Evolutionary conservation across 2,888 invertebrate species (phyloP).

Genomic region (Spodoptera exigua): DNA sequence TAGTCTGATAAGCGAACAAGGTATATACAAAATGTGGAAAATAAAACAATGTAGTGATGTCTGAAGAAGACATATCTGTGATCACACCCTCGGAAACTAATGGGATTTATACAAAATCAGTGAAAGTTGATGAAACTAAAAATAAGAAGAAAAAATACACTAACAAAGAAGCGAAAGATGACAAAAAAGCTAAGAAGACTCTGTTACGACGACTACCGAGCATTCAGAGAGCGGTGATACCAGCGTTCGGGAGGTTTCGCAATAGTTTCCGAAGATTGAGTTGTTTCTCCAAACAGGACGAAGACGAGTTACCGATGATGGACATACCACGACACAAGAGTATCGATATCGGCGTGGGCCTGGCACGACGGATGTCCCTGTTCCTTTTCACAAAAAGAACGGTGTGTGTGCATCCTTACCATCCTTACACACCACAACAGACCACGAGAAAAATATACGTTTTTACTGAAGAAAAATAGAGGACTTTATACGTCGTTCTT

Average conservation of each 20-base stretch:
- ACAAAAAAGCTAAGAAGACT: slow-evolving; percentile 54
- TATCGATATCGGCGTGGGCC: slow-evolving; percentile 81
- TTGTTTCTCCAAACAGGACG: slow-evolving; percentile 73
- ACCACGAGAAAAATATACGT: slow-evolving; percentile 80
- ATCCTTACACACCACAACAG: slow-evolving; percentile 83
- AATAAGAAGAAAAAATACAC: slow-evolving; percentile 49
- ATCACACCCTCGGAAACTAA: slow-evolving; percentile 68
- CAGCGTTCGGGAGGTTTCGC: slow-evolving; percentile 71
- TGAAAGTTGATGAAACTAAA: slow-evolving; percentile 55
- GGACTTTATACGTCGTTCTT: slow-evolving; percentile 5
- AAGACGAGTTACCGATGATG: slow-evolving; percentile 72
- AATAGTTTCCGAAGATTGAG: slow-evolving; percentile 73
- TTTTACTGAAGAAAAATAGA: slow-evolving; percentile 69
- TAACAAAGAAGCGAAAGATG: slow-evolving; percentile 48
- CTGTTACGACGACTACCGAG: slow-evolving; percentile 68
- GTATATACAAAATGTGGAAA: slow-evolving; percentile 72
- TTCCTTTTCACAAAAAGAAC: slow-evolving; percentile 82
- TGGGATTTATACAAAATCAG: slow-evolving; percentile 63
- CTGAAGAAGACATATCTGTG: slow-evolving; percentile 71
- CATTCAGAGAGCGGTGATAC: slow-evolving; percentile 67
- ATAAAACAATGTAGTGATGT: slow-evolving; percentile 72
- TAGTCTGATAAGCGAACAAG: slow-evolving; percentile 68
- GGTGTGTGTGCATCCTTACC: slow-evolving; percentile 83
- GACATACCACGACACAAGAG: slow-evolving; percentile 80
- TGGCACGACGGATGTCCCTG: slow-evolving; percentile 80